These are phyloP conservation scores for Temnothorax rugatulus DNA, from an alignment of 2,888 invertebrate species.

Conservation along the genomic window DNA sequence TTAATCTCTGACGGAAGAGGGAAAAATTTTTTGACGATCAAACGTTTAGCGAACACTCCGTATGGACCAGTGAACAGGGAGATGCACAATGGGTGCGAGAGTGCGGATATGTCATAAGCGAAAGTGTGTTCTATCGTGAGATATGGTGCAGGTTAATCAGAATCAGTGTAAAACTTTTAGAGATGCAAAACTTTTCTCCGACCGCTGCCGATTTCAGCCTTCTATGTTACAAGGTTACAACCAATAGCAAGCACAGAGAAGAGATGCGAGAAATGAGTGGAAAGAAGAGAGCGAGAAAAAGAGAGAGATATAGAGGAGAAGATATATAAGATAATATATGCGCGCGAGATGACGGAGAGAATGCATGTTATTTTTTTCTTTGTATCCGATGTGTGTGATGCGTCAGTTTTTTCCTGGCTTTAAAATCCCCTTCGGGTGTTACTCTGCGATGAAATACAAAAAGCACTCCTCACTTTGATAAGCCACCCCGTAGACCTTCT, in stretches of 20 bases:
- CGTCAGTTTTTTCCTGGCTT: background rate
- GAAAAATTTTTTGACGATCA: background rate
- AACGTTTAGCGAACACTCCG: background rate
- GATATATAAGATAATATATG: constrained; percentile 39
- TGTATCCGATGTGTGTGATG: background rate
- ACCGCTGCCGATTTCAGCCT: background rate
- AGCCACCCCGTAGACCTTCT: background rate
- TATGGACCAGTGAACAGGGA: constrained; percentile 78
- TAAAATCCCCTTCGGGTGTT: background rate
- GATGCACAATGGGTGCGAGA: constrained; percentile 77
- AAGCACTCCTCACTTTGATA: background rate
- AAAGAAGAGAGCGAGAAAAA: constrained; percentile 54
- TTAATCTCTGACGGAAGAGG: background rate
- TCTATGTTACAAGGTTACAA: constrained; percentile 15
- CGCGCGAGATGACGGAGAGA: constrained; percentile 22
- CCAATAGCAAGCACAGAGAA: background rate
- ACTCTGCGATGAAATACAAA: background rate
- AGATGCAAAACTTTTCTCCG: background rate
- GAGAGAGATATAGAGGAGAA: constrained; percentile 60
- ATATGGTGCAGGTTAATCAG: background rate
- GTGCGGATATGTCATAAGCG: constrained; percentile 60
- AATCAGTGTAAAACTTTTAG: constrained; percentile 16
- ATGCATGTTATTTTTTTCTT: constrained; percentile 11
- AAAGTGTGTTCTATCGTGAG: constrained; percentile 45
- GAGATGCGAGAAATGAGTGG: background rate